Base-by-base conservation (phyloP, 2,888 invertebrate genomes). In the Lasioglossum morio region DNA sequence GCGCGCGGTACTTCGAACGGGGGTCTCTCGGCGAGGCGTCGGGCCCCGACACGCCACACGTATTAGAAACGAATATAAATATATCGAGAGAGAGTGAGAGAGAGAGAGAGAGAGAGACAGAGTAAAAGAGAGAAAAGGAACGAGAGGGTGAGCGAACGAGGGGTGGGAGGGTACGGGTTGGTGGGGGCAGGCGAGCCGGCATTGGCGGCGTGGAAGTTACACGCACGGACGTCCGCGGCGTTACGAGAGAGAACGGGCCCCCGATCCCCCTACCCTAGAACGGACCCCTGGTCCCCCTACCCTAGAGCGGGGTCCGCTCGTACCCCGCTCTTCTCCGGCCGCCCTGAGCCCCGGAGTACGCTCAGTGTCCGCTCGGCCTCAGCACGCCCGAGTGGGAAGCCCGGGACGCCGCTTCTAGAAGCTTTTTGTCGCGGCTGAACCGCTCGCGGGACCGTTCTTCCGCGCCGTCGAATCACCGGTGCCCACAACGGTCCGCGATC, bases 21-120 rank as follows among this genome's bases (percentile, higher is more conserved):
- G 73, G 85, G 80, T 77, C 85, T 84, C 79, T 84, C 77, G 89
- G 85, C 85, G 83, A 91, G 90, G 92, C 89, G 91, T 89, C 85
- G 86, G 87, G 84, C 82, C 88, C 85, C 91, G 89, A 90, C 92
- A 90, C 92, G 89, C 89, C 90, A 88, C 92, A 88, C 92, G 91
- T 93, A 94, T 94, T 94, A 94, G 94, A 93, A 94, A 92, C 92
- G 92, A 93, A 94, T 93, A 93, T 92, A 94, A 93, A 94, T 94
- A 93, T 93, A 94, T 94, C 92, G 92, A 12, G 69, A 37, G 37
- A 69, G 34, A 16, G 34, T 2, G 66, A 34, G 34, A 66, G 2
- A 14, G 30, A 34, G 0, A 40, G 40, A 40, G 40, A n/a, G n/a
- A n/a, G n/a, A 66, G 2, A 14, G 30, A 34, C 1, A 40, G 40